A percentile compares a stretch with the other conserved stretches of the same genome.
Conservation (phyloP, 2,888 invertebrate genomes). For the Xylota sylvarum region DNA sequence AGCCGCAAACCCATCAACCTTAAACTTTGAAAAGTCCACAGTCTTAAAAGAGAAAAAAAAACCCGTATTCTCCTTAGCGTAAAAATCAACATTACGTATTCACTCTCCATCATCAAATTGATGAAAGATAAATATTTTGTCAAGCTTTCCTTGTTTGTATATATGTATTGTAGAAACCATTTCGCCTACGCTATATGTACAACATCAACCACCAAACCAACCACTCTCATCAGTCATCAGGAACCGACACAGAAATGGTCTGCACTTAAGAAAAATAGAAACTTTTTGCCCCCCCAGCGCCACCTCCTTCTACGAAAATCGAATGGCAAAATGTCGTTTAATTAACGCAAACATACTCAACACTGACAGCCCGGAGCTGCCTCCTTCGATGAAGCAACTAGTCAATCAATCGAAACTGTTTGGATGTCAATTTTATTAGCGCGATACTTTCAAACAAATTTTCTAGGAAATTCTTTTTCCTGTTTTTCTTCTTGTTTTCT, state of each 20-base stretch:
- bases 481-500: neutral
- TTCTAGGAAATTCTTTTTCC: constrained; percentile 15
- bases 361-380: constrained; percentile 10
- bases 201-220: constrained; percentile 21
- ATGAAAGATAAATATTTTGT: constrained; percentile 47
- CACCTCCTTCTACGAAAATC: neutral
- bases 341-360: constrained; percentile 49
- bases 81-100: constrained; percentile 9
- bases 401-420: constrained; percentile 50
- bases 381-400: constrained; percentile 32
- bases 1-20: neutral
- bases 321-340: constrained; percentile 44
- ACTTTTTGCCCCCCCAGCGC: neutral
- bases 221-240: constrained; percentile 31
- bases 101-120: constrained; percentile 28
- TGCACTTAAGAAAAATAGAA: constrained; percentile 37
- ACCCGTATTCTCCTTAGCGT: neutral
- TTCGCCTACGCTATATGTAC: neutral
- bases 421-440: constrained; percentile 41
- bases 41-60: neutral
- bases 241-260: neutral
- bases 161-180: neutral
- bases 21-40: neutral
- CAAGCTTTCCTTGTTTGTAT: constrained; percentile 18
- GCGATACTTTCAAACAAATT: constrained; percentile 18